Conservation (phyloP, 2,888 invertebrate species). For the Antitype chi region DNA sequence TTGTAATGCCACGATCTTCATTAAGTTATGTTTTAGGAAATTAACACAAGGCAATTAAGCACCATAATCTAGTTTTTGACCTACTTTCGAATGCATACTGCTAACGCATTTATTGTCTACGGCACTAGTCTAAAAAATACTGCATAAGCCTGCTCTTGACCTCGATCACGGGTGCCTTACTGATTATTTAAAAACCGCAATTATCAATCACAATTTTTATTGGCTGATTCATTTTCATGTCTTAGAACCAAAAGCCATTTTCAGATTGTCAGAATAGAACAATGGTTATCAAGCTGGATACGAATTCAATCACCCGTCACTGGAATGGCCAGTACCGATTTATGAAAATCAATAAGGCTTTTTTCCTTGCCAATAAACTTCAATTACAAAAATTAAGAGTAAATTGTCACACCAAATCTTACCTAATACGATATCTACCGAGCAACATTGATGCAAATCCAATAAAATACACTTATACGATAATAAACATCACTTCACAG, state of each 20-base stretch:
- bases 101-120: not conserved
- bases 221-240: not conserved
- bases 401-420: slow-evolving; percentile 1
- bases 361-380: not conserved
- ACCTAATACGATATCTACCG: slow-evolving; percentile 19
- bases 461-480: slow-evolving; percentile 17
- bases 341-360: not conserved
- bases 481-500: slow-evolving; percentile 19
- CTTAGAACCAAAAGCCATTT: not conserved
- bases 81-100: slow-evolving; percentile 6
- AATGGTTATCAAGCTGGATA: not conserved
- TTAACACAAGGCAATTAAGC: not conserved
- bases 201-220: not conserved
- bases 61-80: not conserved
- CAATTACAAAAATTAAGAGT: no score
- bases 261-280: not conserved
- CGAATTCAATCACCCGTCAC: not conserved
- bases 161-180: no score
- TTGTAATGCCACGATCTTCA: not conserved
- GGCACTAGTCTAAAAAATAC: not conserved
- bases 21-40: not conserved
- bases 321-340: not conserved
- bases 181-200: not conserved
- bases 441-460: slow-evolving; percentile 39
- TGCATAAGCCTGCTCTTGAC: no score